phyloP scores from a whole-genome alignment of 2,888 invertebrate species.

The Lordiphosa fenestrarum region DNA sequence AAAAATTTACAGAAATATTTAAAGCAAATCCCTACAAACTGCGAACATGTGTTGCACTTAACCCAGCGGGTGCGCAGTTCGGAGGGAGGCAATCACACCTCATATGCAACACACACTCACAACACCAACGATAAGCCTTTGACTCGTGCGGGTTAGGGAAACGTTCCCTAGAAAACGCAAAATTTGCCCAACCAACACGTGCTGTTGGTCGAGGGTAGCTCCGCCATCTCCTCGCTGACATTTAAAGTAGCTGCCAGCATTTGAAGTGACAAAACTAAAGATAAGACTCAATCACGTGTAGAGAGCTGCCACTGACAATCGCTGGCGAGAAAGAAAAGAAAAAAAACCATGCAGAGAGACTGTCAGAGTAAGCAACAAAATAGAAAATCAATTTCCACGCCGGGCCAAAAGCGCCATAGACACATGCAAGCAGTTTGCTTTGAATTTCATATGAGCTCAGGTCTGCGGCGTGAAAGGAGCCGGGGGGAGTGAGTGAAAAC shows the following conservation, averaged over 20 bases:
- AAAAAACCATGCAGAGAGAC: slow-evolving; percentile 20
- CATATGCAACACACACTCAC: slow-evolving; percentile 45
- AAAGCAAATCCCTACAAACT: slow-evolving; percentile 69
- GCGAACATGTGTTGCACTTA: slow-evolving; percentile 75
- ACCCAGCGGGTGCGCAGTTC: slow-evolving; percentile 26
- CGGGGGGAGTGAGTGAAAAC: slow-evolving; percentile 11
- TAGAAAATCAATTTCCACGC: slow-evolving; percentile 74
- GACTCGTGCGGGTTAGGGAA: slow-evolving; percentile 37
- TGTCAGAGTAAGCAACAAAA: slow-evolving; percentile 49
- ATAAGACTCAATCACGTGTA: slow-evolving; percentile 72
- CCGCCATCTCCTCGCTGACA: slow-evolving; percentile 42
- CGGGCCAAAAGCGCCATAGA: slow-evolving; percentile 23
- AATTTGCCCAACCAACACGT: slow-evolving; percentile 53
- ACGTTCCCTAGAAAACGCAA: slow-evolving; percentile 29
- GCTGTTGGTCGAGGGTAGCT: slow-evolving; percentile 30
- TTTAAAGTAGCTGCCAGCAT: slow-evolving; percentile 72
- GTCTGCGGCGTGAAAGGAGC: not conserved
- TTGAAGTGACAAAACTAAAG: slow-evolving; percentile 74
- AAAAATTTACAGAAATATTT: slow-evolving; percentile 24
- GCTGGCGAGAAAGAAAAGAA: slow-evolving; percentile 23
- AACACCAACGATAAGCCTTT: slow-evolving; percentile 53
- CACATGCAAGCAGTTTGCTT: slow-evolving; percentile 69
- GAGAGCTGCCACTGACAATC: slow-evolving; percentile 59
- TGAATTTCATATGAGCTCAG: slow-evolving; percentile 59
- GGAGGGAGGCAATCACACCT: slow-evolving; percentile 13